phyloP scores from a whole-genome alignment of 37 sponge, comb jelly and placozoan species.

The Hormiphora californensis region DNA sequence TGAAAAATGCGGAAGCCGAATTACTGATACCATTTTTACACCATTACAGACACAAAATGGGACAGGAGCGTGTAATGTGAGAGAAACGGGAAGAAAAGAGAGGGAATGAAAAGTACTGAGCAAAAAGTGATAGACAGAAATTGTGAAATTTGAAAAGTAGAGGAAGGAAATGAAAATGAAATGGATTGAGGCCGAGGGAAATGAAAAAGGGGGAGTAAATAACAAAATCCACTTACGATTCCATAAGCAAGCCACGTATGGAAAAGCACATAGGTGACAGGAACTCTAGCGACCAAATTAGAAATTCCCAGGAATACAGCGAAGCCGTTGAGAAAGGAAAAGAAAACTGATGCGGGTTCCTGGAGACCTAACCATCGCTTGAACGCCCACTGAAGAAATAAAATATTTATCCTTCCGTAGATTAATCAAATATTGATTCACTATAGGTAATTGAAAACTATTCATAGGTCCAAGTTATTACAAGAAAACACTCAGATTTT shows the following conservation, averaged over 20 bases:
- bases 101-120: too few relatives aligned
- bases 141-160: too few relatives aligned
- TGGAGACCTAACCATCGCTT: not conserved
- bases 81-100: too few relatives aligned
- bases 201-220: too few relatives aligned
- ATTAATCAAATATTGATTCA: not conserved
- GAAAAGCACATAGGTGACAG: slow-evolving; percentile 49
- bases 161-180: too few relatives aligned
- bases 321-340: slow-evolving; percentile 48
- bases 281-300: not conserved
- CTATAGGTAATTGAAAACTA: not conserved
- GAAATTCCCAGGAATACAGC: slow-evolving; percentile 41
- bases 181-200: too few relatives aligned
- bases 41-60: too few relatives aligned
- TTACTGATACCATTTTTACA: too few relatives aligned
- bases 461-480: not conserved
- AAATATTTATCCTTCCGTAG: not conserved
- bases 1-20: too few relatives aligned
- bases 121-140: too few relatives aligned
- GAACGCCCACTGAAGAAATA: slow-evolving; percentile 47
- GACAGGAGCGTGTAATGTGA: too few relatives aligned
- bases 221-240: slow-evolving; percentile 16
- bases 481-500: not conserved
- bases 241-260: slow-evolving; percentile 51
- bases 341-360: slow-evolving; percentile 51